Evolutionary conservation across 1,140 invertebrate genomes (phyloP), one percentile per base, ranked within the genome.

Genomic region (Sinella curviseta): DNA sequence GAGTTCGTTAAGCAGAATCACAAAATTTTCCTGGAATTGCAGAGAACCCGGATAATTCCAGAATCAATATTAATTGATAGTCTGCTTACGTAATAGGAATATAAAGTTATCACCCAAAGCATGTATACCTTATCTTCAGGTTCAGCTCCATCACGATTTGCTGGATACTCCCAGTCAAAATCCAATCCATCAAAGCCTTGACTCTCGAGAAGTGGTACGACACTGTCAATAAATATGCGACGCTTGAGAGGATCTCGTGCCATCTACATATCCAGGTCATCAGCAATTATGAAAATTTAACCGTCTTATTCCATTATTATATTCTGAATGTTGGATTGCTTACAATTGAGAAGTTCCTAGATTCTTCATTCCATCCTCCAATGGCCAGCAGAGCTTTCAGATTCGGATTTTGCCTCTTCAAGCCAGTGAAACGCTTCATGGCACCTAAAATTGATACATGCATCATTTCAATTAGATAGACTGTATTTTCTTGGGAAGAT

Each of bases 361-460:
- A 91, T 4, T 90, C 90, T 84, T 92, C 91, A 80, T 91, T 92
- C 92, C 92, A 94, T 0, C 93, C 93, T 17, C 93, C 94, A 76
- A 94, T 90, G 0, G 92, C 91, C 0, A 94, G 83, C n/a, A 94
- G 65, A 0, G 89, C 87, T 84, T 94, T 94, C 0, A 91, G 77
- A 0, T 87, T 86, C 0, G 91, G 90, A 85, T 92, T 94, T 12
- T 82, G 78, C 17, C 88, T 77, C 82, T 91, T 92, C 28, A 93
- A 83, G 0, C 82, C 82, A 30, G 86, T 88, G 81, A 92, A 89
- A 31, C 87, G 82, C 26, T 86, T 85, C 74, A 86, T 90, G 20
- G 86, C 88, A 70, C 78, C 84, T 48, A 17, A 74, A 39, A n/a
- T n/a, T n/a, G n/a, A n/a, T n/a, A n/a, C n/a, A n/a, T n/a, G n/a